Percentiles rank a stretch among this genome's conserved stretches.
Evolutionary conservation across 2,888 invertebrate genomes (phyloP).

Genomic region (Notodonta dromedarius): DNA sequence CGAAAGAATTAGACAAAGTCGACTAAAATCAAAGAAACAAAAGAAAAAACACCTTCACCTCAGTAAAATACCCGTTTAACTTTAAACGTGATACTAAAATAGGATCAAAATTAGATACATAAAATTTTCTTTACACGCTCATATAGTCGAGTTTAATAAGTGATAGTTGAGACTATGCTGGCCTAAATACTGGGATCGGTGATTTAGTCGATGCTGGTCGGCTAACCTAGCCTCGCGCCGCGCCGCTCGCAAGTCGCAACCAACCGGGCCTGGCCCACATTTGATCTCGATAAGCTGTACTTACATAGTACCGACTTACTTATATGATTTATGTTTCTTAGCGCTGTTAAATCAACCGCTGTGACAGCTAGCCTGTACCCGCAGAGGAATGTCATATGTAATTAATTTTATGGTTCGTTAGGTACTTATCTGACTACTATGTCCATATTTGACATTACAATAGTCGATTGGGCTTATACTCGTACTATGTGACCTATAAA

Average conservation of each 20-base stretch:
- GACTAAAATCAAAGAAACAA: too few species aligned
- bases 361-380: constrained; percentile 26
- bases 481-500: not conserved
- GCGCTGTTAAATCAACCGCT: constrained; percentile 32
- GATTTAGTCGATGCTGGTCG: constrained; percentile 38
- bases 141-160: constrained; percentile 19
- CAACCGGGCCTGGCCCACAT: constrained; percentile 48
- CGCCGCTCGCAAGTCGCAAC: constrained; percentile 37
- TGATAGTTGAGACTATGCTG: constrained; percentile 39
- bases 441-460: not conserved
- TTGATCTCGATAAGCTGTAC: constrained; percentile 40
- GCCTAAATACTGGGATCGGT: constrained; percentile 42
- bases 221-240: constrained; percentile 39
- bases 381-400: constrained; percentile 24
- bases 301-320: constrained; percentile 20
- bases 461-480: not conserved
- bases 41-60: too few species aligned
- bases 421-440: too few species aligned
- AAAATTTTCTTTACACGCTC: constrained; percentile 2
- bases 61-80: too few species aligned
- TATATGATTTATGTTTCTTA: constrained; percentile 31
- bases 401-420: constrained; percentile 17
- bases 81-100: too few species aligned
- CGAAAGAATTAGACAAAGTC: too few species aligned
- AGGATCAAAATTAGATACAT: not conserved